phyloP scores from a whole-genome alignment of 2,888 invertebrate genomes.

The Boloria euphrosyne region DNA sequence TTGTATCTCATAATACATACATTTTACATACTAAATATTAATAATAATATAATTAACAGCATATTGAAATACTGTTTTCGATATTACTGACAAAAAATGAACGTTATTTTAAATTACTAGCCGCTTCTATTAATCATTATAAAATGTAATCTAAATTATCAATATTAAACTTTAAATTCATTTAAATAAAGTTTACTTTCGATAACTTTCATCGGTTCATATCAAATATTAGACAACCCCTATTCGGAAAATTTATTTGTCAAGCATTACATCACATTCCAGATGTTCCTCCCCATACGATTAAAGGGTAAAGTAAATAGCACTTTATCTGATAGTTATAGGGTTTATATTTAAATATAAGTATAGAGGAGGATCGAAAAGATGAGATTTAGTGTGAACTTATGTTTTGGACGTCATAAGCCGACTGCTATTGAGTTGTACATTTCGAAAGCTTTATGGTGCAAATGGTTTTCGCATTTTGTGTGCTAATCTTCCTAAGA shows the following conservation, averaged over 20 bases:
- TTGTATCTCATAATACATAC: too few species aligned
- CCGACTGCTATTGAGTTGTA: conserved; percentile 55
- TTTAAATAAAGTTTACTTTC: conserved; percentile 25
- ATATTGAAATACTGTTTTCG: too few species aligned
- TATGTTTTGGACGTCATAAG: conserved; percentile 65
- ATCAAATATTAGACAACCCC: conserved; percentile 42
- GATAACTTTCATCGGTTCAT: conserved; percentile 1
- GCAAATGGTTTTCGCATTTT: conserved; percentile 32
- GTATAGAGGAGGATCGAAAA: conserved; percentile 29
- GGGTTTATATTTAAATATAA: conserved; percentile 1
- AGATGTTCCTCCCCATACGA: conserved; percentile 51
- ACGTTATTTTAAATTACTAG: background rate
- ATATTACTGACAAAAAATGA: too few species aligned
- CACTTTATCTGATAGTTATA: conserved; percentile 12
- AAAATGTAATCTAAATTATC: background rate
- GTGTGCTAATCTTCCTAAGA: background rate
- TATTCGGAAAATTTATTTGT: conserved; percentile 56
- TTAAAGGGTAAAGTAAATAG: conserved; percentile 25
- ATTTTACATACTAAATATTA: too few species aligned
- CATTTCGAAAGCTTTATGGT: conserved; percentile 41
- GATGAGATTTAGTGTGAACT: conserved; percentile 52
- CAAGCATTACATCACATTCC: conserved; percentile 66
- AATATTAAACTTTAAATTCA: conserved; percentile 14
- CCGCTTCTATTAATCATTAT: conserved; percentile 1
- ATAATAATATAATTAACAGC: too few species aligned